phyloP scores from a whole-genome alignment of 2,888 invertebrate genomes.

The Xylocampa areola region DNA sequence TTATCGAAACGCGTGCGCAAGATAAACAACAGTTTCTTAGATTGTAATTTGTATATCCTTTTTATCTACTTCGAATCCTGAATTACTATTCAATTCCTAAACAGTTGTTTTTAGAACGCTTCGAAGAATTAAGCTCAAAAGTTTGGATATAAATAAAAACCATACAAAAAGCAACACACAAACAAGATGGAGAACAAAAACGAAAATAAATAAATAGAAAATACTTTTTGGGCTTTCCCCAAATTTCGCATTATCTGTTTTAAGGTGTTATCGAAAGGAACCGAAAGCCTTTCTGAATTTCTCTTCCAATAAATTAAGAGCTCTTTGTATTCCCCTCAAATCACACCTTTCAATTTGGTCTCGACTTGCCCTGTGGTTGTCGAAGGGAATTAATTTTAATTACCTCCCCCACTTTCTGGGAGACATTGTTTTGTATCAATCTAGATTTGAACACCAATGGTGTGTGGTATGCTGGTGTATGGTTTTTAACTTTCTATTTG shows the following conservation, averaged over 20 bases:
- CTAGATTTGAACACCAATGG: constrained; percentile 15
- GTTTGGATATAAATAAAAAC: constrained; percentile 1
- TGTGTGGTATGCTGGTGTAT: no score
- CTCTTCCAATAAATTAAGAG: constrained; percentile 30
- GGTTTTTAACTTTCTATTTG: no score
- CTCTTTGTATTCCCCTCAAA: constrained; percentile 49
- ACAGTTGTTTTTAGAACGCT: background rate
- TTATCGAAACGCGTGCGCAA: no score
- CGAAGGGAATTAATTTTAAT: constrained; percentile 58
- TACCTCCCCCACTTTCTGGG: background rate
- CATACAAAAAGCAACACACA: constrained; percentile 5
- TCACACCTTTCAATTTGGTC: constrained; percentile 57
- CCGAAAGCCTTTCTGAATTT: constrained; percentile 35
- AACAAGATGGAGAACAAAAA: constrained; percentile 7
- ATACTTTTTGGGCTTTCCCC: constrained; percentile 4
- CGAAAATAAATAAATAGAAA: background rate
- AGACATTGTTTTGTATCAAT: constrained; percentile 43
- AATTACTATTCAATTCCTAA: no score
- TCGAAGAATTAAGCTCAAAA: background rate
- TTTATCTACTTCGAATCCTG: no score
- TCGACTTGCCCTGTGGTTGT: constrained; percentile 45
- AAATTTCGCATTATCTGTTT: constrained; percentile 26
- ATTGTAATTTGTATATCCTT: no score
- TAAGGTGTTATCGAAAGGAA: constrained; percentile 28
- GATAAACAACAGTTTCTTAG: no score